phyloP scores from a whole-genome alignment of 2,113 vertebrate species.

The Climacteris rufus region DNA sequence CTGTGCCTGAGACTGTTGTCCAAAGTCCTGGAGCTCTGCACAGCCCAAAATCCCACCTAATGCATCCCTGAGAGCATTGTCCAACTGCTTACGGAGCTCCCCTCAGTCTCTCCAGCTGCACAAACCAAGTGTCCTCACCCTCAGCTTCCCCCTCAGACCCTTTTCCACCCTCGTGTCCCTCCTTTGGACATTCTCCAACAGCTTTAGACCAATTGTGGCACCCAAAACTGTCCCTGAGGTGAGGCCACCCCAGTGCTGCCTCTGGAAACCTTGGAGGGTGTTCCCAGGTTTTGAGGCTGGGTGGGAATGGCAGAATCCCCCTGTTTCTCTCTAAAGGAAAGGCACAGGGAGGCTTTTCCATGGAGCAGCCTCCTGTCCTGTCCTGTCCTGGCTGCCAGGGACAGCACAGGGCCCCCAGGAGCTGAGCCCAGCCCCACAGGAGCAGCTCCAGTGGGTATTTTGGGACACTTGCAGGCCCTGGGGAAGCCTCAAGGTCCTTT shows the following conservation, averaged over 20 bases:
- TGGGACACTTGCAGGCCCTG: not conserved
- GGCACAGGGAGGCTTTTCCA: no score
- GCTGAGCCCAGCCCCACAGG: not conserved
- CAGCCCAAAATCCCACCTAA: not conserved
- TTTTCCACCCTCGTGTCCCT: not conserved
- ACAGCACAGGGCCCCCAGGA: not conserved
- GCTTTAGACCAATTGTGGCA: not conserved
- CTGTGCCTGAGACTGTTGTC: not conserved
- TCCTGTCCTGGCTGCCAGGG: not conserved
- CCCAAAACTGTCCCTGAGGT: not conserved
- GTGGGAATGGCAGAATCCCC: not conserved
- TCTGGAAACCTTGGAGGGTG: not conserved
- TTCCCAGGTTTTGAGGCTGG: rapidly evolving
- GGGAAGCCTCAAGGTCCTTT: not conserved
- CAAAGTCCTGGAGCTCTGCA: not conserved
- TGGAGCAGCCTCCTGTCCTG: not conserved
- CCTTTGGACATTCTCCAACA: not conserved
- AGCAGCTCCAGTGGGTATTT: not conserved
- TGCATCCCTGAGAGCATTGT: not conserved
- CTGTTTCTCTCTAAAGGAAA: not conserved
- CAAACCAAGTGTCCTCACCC: not conserved
- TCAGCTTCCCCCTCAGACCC: not conserved
- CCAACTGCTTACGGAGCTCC: not conserved
- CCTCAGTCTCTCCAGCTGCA: not conserved
- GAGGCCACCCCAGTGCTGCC: not conserved